Evolutionary conservation across 2,113 vertebrate species (phyloP).

Genomic region (Psilopogon haemacephalus): DNA sequence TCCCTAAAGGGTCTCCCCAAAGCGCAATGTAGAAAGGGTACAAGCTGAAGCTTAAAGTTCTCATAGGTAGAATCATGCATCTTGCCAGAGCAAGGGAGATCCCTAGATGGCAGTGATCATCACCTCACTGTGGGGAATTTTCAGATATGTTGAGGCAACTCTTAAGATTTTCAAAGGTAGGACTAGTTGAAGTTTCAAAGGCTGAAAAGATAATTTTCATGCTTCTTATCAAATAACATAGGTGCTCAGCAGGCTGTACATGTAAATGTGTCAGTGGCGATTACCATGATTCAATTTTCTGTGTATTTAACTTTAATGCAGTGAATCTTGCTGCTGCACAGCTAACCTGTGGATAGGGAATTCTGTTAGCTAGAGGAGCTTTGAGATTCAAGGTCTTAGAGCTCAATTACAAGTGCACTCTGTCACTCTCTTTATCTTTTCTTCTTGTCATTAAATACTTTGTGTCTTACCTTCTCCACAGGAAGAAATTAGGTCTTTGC

Average conservation of each 20-base stretch:
- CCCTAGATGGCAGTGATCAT: not conserved
- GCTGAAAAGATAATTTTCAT: not conserved
- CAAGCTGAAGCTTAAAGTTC: not conserved
- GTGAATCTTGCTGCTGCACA: not conserved
- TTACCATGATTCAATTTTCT: not conserved
- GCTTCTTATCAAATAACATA: not conserved
- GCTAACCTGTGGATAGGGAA: not conserved
- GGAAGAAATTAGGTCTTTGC: not conserved
- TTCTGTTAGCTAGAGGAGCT: not conserved
- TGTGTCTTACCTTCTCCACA: not conserved
- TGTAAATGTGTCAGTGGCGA: not conserved
- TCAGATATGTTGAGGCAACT: not conserved
- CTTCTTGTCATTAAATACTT: not conserved
- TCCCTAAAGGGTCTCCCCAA: accelerated
- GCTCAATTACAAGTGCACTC: not conserved
- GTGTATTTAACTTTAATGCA: not conserved
- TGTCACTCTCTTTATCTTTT: not conserved
- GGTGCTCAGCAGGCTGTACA: not conserved
- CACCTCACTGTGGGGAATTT: not conserved
- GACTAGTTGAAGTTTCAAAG: not conserved
- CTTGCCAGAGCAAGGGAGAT: not conserved
- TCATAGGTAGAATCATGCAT: not conserved
- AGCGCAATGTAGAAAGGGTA: not conserved
- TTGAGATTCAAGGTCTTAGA: not conserved
- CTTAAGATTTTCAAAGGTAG: not conserved